A percentile compares a stretch with the other conserved stretches of the same genome.
Conservation (phyloP, 1,140 invertebrate species). For the Armadillidium nasatum region DNA sequence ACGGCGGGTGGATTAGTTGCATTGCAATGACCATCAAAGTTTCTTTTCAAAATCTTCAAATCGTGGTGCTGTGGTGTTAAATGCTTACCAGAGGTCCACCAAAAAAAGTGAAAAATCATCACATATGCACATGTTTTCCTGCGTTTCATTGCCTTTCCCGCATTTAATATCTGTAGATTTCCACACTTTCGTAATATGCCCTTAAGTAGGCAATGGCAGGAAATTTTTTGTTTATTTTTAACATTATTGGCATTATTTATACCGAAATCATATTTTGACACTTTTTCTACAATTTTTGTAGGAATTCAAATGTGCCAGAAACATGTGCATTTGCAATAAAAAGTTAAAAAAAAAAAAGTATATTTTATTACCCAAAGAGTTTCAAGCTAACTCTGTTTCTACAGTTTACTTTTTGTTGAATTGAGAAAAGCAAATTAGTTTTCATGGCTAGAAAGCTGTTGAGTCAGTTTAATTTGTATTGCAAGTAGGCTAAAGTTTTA, state of each 20-base stretch:
- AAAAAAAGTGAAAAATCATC: conserved; percentile 8
- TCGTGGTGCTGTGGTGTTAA: not conserved
- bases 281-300: conserved; percentile 14
- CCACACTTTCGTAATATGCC: conserved; percentile 4
- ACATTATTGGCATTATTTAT: not conserved
- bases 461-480: no score
- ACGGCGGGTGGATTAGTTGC: not conserved
- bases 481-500: no score
- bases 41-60: not conserved
- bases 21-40: not conserved
- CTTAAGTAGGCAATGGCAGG: conserved; percentile 8
- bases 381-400: no score
- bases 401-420: no score
- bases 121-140: conserved; percentile 10
- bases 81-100: not conserved
- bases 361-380: no score
- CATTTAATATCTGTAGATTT: not conserved
- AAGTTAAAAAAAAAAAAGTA: not conserved
- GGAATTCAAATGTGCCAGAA: conserved; percentile 7
- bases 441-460: no score
- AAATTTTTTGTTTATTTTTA: not conserved
- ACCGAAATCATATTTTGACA: conserved; percentile 2
- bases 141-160: conserved; percentile 2
- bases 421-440: no score
- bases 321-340: conserved; percentile 13